These are phyloP conservation scores for Hippopotamus amphibius DNA, from an alignment of 2,113 vertebrate genomes.

Conservation along the genomic window DNA sequence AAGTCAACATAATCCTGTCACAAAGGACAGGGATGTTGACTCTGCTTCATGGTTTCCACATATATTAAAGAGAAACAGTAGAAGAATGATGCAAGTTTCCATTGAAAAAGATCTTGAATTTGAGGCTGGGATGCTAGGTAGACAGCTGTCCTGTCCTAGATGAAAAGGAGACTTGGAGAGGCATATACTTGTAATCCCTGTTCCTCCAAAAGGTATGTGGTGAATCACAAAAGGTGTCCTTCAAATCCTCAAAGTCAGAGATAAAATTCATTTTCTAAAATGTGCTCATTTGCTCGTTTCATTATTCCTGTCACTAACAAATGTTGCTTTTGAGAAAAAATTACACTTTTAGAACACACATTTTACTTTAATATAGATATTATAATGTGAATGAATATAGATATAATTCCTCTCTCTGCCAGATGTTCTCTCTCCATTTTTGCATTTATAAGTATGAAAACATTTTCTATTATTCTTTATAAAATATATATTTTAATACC, in stretches of 20 bases:
- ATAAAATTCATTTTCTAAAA: neutral
- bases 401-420: neutral
- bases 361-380: conserved; percentile 26
- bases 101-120: neutral
- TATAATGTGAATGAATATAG: conserved; percentile 48
- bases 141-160: accelerated
- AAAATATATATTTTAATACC: conserved; percentile 34
- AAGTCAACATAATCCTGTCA: neutral
- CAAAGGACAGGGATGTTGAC: neutral
- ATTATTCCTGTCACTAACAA: conserved; percentile 13
- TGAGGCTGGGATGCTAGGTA: neutral
- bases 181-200: neutral
- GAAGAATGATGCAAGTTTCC: neutral
- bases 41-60: neutral
- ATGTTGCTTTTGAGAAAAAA: neutral
- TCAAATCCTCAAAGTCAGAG: neutral
- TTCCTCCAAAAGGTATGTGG: neutral
- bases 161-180: neutral
- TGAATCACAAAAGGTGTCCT: neutral
- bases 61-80: neutral
- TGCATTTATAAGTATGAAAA: neutral
- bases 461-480: conserved; percentile 42
- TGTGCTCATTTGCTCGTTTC: neutral
- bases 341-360: conserved; percentile 17
- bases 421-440: conserved; percentile 54